These are phyloP conservation scores for Pseudorasbora parva DNA, from an alignment of 2,113 vertebrate species.

Conservation along the genomic window DNA sequence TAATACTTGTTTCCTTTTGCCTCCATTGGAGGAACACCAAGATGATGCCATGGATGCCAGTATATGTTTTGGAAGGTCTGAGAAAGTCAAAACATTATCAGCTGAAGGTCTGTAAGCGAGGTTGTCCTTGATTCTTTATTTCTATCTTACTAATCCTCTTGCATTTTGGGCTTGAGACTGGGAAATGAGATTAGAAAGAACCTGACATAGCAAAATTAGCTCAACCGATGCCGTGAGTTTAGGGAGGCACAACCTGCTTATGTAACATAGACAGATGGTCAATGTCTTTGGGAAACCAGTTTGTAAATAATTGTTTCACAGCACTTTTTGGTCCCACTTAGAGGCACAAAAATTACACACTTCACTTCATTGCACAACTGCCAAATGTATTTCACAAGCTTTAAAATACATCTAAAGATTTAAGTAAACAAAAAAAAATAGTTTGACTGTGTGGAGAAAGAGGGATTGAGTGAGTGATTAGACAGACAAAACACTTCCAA, in stretches of 20 bases:
- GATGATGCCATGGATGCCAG: conserved; percentile 27
- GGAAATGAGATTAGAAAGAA: conserved; percentile 20
- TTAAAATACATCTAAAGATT: neutral
- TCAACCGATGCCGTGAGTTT: neutral
- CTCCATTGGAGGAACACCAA: conserved; percentile 29
- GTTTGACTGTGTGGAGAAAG: neutral
- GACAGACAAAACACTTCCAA: neutral
- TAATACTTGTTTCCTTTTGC: conserved; percentile 31
- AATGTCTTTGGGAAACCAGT: neutral
- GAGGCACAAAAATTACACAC: too few relatives aligned
- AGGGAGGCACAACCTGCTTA: neutral
- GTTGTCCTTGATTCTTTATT: conserved; percentile 9
- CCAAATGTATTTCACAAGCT: neutral
- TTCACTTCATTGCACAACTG: too few relatives aligned
- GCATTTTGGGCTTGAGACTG: neutral
- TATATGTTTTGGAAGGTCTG: conserved; percentile 17
- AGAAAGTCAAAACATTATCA: conserved; percentile 42
- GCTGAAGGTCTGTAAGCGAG: neutral
- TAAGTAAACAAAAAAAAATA: neutral
- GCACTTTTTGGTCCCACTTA: neutral
- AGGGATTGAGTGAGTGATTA: conserved; percentile 1
- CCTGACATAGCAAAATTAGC: neutral
- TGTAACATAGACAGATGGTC: neutral
- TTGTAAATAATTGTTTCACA: neutral
- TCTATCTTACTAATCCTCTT: neutral